A percentile compares a stretch with the other conserved stretches of the same genome.
Conservation (phyloP, 1,140 invertebrate species). For the Onthophagus taurus region DNA sequence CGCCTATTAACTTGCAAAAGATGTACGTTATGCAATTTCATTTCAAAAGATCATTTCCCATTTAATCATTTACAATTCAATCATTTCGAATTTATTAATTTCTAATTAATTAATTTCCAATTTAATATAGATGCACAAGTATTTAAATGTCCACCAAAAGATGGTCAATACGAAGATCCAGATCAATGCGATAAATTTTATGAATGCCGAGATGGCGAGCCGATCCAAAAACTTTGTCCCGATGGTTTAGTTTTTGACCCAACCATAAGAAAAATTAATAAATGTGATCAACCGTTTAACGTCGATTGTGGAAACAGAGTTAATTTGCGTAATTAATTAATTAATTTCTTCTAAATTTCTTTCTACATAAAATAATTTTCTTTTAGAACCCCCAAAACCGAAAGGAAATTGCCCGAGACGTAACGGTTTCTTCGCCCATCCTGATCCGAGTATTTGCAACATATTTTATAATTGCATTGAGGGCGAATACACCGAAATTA, state of each 20-base stretch:
- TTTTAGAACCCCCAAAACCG: slow-evolving; percentile 61
- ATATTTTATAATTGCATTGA: slow-evolving; percentile 85
- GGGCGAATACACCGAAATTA: slow-evolving; percentile 67
- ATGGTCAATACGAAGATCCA: slow-evolving; percentile 69
- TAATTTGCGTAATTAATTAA: slow-evolving; percentile 62
- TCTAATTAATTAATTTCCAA: no score
- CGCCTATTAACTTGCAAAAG: no score
- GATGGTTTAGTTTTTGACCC: slow-evolving; percentile 82
- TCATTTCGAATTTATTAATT: no score
- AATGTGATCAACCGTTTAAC: slow-evolving; percentile 84
- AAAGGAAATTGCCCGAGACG: slow-evolving; percentile 65
- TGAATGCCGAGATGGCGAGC: slow-evolving; percentile 62
- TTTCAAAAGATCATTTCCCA: no score
- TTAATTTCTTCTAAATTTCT: not conserved
- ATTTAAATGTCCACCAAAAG: slow-evolving; percentile 68
- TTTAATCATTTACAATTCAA: no score
- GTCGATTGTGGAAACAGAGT: slow-evolving; percentile 77
- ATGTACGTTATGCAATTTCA: no score
- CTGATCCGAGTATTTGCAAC: slow-evolving; percentile 68
- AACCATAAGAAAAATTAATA: slow-evolving; percentile 71
- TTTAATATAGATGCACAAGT: slow-evolving; percentile 47
- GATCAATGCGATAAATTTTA: slow-evolving; percentile 81
- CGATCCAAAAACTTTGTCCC: slow-evolving; percentile 67
- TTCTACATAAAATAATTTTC: not conserved
- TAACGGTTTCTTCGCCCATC: slow-evolving; percentile 84